phyloP scores from a whole-genome alignment of 2,888 invertebrate genomes.

The Oscheius sp. region DNA sequence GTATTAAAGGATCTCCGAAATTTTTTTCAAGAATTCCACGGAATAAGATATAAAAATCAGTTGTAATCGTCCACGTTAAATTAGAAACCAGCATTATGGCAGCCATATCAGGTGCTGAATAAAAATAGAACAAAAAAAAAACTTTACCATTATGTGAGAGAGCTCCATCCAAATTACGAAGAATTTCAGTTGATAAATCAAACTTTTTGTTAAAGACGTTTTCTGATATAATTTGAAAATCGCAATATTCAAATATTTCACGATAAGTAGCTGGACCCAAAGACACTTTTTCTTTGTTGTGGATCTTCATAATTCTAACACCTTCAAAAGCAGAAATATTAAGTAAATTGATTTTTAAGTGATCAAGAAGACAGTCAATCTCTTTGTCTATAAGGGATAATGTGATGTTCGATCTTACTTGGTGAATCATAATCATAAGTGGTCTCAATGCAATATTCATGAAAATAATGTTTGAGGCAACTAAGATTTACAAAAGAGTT shows the following conservation, averaged over 20 bases:
- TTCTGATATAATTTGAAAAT: slow-evolving; percentile 38
- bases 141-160: slow-evolving; percentile 55
- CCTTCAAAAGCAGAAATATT: slow-evolving; percentile 44
- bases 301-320: not conserved
- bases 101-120: slow-evolving; percentile 60
- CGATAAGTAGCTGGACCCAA: slow-evolving; percentile 33
- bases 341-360: slow-evolving; percentile 37
- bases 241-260: slow-evolving; percentile 45
- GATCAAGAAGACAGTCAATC: slow-evolving; percentile 63
- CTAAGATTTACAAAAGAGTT: slow-evolving; percentile 51
- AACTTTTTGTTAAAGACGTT: slow-evolving; percentile 52
- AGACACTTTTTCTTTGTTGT: not conserved
- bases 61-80: slow-evolving; percentile 53
- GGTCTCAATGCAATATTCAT: slow-evolving; percentile 41
- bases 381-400: slow-evolving; percentile 21
- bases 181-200: slow-evolving; percentile 51
- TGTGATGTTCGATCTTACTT: no score
- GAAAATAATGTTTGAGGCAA: slow-evolving; percentile 32
- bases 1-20: slow-evolving; percentile 72
- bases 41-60: slow-evolving; percentile 61
- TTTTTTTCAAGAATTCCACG: slow-evolving; percentile 73
- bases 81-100: slow-evolving; percentile 41
- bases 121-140: not conserved
- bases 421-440: slow-evolving; percentile 49
- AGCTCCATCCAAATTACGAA: slow-evolving; percentile 58